These are phyloP conservation scores for Sebastes cheni DNA, from an alignment of 2,797 vertebrate genomes.

Conservation along the genomic window DNA sequence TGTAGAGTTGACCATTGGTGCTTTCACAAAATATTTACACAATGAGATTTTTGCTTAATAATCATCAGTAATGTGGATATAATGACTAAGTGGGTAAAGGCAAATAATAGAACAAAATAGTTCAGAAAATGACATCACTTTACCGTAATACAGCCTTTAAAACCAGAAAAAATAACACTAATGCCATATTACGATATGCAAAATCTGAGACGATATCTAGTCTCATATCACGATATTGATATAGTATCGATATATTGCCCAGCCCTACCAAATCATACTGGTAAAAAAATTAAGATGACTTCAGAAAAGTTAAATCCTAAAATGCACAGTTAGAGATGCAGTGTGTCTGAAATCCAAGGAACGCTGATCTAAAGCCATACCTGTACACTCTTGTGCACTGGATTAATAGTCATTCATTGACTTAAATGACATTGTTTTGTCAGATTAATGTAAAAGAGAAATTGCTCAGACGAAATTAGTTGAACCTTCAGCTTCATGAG, in stretches of 20 bases:
- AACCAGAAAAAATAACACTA: fast-evolving
- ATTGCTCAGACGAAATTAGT: background rate
- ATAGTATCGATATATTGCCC: no score
- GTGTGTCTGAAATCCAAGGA: background rate
- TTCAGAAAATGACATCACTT: no score
- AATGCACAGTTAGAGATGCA: background rate
- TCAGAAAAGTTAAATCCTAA: background rate
- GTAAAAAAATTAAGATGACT: background rate
- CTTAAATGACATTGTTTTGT: background rate
- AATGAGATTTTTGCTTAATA: no score
- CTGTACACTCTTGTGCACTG: background rate
- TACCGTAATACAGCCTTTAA: fast-evolving
- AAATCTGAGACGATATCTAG: no score
- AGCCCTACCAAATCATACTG: no score
- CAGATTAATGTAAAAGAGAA: background rate
- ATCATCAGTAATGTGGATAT: no score
- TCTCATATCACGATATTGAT: no score
- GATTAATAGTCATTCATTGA: background rate
- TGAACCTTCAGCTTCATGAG: background rate
- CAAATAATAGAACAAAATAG: no score
- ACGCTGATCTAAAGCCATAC: no score
- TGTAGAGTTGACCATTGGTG: no score
- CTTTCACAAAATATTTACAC: no score
- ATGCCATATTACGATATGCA: fast-evolving
- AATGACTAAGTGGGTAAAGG: no score